Evolutionary conservation across 2,113 vertebrate genomes (phyloP), one percentile per base, ranked within the genome.

Genomic region (Aegotheles bennettii): DNA sequence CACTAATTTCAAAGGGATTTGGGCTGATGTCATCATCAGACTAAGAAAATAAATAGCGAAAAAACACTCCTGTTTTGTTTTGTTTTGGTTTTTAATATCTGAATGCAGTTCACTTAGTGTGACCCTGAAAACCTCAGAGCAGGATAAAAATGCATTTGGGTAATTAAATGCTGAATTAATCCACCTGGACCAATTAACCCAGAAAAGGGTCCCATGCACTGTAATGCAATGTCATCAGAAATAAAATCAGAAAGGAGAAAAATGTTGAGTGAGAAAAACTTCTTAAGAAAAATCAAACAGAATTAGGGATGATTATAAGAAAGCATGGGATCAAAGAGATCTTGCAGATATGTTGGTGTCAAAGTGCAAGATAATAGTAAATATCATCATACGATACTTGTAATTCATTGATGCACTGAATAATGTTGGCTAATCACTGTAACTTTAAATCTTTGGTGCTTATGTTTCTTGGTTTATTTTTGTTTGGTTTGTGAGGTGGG

Each of bases 131-230:
- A 98, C 94, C 94, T 96, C 97, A 95, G 57, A 96, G 77, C 15
- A 61, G 73, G 94, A 95, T 94, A 83, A 97, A 98, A 97, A 77
- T 69, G 2, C 18, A 40, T 90, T 87, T 94, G 42, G 87, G 87
- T 97, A 98, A 98, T 98, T 97, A 98, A 96, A 98, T 97, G 95
- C 92, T 84, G 98, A 98, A 98, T 98, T 98, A 98, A 98, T 98
- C 98, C 98, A 98, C 97, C 95, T 98, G 97, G 98, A 97, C 98
- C 97, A 98, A 98, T 98, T 98, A 98, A 95, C 94, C 93, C 90
- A 98, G 97, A 98, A 97, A 98, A 98, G 87, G 91, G 97, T 97
- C 90, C 91, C 84, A 97, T 91, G 94, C 95, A 97, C 90, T 94
- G 93, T 95, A 98, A 96, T 97, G 96, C 96, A 97, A 97, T 97